Conservation (phyloP, 2,797 vertebrate species). For the Gymnodraco acuticeps region DNA sequence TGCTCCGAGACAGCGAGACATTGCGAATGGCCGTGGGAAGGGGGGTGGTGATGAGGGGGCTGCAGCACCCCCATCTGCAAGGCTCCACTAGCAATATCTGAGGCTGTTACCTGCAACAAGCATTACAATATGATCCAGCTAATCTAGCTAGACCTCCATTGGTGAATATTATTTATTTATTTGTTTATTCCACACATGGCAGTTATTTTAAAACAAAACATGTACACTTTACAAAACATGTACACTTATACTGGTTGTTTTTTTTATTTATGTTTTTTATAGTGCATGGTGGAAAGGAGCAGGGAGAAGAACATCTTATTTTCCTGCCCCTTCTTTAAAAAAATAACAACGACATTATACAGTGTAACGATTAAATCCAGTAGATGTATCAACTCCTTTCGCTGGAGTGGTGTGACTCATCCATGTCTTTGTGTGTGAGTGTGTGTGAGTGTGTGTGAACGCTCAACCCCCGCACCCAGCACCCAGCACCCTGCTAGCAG, state of each 20-base stretch:
- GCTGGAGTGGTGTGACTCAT: conserved; percentile 44
- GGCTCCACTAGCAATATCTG: neutral
- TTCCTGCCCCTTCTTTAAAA: too few species aligned
- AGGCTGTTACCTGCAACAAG: neutral
- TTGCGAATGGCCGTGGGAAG: too few species aligned
- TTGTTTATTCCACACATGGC: too few species aligned
- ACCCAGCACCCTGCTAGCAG: conserved; percentile 66
- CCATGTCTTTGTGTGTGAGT: conserved; percentile 1
- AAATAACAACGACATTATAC: too few species aligned
- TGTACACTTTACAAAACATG: too few species aligned
- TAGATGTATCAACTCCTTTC: conserved; percentile 14
- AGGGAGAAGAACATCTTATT: neutral
- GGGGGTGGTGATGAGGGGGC: too few species aligned
- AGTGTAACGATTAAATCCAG: neutral
- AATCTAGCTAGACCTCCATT: neutral
- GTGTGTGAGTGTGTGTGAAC: conserved; percentile 14
- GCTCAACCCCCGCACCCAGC: conserved; percentile 45
- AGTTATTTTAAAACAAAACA: too few species aligned
- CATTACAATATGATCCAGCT: neutral
- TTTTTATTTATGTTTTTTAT: too few species aligned
- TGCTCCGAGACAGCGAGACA: too few species aligned
- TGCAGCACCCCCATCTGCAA: too few species aligned
- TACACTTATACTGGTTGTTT: too few species aligned
- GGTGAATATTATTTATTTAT: neutral
- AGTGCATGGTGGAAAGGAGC: too few species aligned